phyloP scores from a whole-genome alignment of 37 sponge, comb jelly and placozoan genomes.

The Hormiphora californensis region DNA sequence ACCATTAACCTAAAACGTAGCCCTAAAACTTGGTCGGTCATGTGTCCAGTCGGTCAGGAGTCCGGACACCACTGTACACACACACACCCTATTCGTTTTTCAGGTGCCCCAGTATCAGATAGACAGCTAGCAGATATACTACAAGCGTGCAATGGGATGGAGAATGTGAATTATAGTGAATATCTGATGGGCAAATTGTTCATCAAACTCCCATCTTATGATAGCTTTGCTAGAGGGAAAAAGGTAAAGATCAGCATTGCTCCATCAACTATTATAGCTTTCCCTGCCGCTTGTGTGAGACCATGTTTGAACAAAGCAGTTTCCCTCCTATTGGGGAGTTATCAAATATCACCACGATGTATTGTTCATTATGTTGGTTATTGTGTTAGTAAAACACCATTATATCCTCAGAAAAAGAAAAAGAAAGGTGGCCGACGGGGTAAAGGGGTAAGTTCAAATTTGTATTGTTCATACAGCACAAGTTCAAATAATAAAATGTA shows the following conservation, averaged over 20 bases:
- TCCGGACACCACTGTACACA: no score
- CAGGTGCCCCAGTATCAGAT: neutral
- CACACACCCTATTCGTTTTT: no score
- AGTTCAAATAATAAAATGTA: no score
- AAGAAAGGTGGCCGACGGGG: slow-evolving; percentile 67
- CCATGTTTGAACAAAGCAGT: no score
- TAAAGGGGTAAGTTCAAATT: slow-evolving; percentile 10
- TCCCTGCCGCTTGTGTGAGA: no score
- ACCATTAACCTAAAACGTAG: no score
- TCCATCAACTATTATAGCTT: neutral
- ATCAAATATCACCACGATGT: no score
- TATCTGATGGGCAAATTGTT: neutral
- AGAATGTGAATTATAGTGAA: neutral
- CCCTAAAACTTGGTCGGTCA: no score
- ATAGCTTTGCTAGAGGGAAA: slow-evolving; percentile 4
- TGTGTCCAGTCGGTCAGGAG: no score
- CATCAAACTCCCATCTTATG: slow-evolving; percentile 1
- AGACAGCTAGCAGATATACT: slow-evolving; percentile 12
- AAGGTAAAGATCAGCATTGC: neutral
- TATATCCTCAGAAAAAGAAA: slow-evolving; percentile 65
- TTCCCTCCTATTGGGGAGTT: no score
- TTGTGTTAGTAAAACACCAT: neutral
- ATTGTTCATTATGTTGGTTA: no score
- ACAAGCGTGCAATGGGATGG: neutral
- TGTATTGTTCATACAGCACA: no score